A percentile compares a stretch with the other conserved stretches of the same genome.
Evolutionary conservation across 2,113 vertebrate species (phyloP).

Genomic region (Myxocyprinus asiaticus): DNA sequence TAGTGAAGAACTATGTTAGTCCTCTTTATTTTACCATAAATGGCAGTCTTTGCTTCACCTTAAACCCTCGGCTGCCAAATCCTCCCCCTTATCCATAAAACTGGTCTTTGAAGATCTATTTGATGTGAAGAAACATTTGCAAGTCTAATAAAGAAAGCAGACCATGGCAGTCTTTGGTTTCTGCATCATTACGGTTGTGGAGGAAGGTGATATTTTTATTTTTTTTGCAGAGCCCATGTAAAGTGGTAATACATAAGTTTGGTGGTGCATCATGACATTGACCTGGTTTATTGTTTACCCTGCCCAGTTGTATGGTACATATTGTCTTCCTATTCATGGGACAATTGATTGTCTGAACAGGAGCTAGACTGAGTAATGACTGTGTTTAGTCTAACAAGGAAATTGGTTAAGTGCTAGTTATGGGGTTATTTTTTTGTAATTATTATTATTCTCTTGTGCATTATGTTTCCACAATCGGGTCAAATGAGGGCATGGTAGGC

Average conservation of each 20-base stretch:
- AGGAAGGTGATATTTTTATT: too few species aligned
- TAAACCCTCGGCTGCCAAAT: conserved; percentile 1
- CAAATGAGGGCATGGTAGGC: too few species aligned
- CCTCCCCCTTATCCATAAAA: conserved; percentile 1
- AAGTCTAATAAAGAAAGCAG: neutral
- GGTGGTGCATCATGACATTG: neutral
- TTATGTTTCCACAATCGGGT: conserved; percentile 12
- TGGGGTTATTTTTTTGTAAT: too few species aligned
- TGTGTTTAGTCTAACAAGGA: conserved; percentile 32
- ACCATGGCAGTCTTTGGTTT: neutral
- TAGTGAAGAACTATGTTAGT: conserved; percentile 12
- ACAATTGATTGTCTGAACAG: neutral
- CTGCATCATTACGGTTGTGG: too few species aligned
- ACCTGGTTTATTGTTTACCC: conserved; percentile 11
- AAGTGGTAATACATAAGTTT: too few species aligned
- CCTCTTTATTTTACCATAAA: conserved; percentile 28
- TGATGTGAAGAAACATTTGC: neutral
- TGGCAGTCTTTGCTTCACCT: conserved; percentile 16
- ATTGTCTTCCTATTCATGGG: neutral
- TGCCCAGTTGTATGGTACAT: conserved; percentile 2
- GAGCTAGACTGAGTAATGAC: neutral
- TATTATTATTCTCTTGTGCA: conserved; percentile 20
- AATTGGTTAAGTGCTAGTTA: conserved; percentile 33
- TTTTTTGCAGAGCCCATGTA: too few species aligned
- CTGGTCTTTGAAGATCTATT: neutral